These are phyloP conservation scores for Cherax destructor DNA, from an alignment of 1,140 invertebrate genomes.

Conservation along the genomic window DNA sequence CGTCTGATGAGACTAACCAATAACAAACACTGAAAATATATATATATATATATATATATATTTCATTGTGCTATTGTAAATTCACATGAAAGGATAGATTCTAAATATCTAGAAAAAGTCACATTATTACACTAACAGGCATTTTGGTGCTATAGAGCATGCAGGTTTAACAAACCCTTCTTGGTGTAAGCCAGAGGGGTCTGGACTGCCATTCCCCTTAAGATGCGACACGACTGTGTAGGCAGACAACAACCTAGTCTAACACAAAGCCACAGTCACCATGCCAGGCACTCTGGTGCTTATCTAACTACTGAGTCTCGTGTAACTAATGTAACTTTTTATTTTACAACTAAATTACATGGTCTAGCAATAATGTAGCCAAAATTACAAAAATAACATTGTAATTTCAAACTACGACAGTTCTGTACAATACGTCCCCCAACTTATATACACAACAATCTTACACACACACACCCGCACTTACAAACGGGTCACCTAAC, in stretches of 20 bases:
- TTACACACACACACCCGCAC: no score
- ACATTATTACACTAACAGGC: conserved; percentile 39
- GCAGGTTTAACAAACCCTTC: conserved; percentile 58
- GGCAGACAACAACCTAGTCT: conserved; percentile 62
- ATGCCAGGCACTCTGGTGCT: conserved; percentile 46
- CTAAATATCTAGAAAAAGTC: conserved; percentile 37
- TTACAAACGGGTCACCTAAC: no score
- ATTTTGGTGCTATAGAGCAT: conserved; percentile 47
- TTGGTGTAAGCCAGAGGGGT: conserved; percentile 58
- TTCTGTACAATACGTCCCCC: background rate
- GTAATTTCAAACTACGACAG: background rate
- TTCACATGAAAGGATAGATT: conserved; percentile 25
- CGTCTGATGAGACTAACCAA: background rate
- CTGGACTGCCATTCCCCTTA: conserved; percentile 30
- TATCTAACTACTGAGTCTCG: conserved; percentile 21
- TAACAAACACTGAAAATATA: background rate
- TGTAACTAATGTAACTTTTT: background rate
- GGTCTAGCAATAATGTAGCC: background rate
- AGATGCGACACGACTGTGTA: conserved; percentile 50
- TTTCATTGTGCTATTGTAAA: conserved; percentile 14
- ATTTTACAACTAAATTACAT: conserved; percentile 26
- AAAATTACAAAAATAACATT: background rate
- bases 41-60: no score
- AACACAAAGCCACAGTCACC: conserved; percentile 62
- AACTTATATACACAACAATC: no score